Base-by-base conservation (phyloP, 92 coral and sea anemone species). In the Micromussa lordhowensis region DNA sequence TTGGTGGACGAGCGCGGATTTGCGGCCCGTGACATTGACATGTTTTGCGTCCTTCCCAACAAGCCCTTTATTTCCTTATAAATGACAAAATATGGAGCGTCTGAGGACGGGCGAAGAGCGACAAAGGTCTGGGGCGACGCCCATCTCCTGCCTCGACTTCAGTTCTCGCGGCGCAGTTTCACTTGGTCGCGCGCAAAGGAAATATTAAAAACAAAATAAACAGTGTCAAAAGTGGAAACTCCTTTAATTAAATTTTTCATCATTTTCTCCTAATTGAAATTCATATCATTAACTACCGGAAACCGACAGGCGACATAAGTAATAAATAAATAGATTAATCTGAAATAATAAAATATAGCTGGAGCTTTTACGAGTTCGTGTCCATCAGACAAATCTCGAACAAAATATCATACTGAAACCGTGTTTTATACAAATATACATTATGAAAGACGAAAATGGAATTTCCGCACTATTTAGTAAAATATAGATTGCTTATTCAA, bases 321-420 rank as follows among this genome's bases (percentile, higher is more conserved):
- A 83, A 68, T 82, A 82, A 82, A 82, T 70, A 82, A 82, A 40
- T 68, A 69, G 66, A 82, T 29, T 68, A 82, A 82, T 82, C 68
- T 82, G 86, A 82, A 82, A 82, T 44, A 68, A 82, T 68, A 82
- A 68, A 82, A 68, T 82, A 70, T 82, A 69, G 78, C 68, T 69
- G 48, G 66, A 49, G 26, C 32, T 68, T 70, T 70, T 48, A 66
- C 78, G 40, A 17, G 81, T 26, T 28, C 14, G 82, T 12, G 7
- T 66, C 22, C 76, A 82, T 55, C 85, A 82, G 61, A 68, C 75
- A 64, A 68, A 69, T 82, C 57, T 82, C n/a, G 69, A 49, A 69
- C 69, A 70, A 68, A 82, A 82, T 68, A 51, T 82, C 30, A 68
- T 49, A 69, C 77, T n/a, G 69, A 81, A 70, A 69, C 64, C 86